Evolutionary conservation across 2,113 vertebrate species (phyloP), one percentile per base, ranked within the genome.

Genomic region (Sander lucioperca): DNA sequence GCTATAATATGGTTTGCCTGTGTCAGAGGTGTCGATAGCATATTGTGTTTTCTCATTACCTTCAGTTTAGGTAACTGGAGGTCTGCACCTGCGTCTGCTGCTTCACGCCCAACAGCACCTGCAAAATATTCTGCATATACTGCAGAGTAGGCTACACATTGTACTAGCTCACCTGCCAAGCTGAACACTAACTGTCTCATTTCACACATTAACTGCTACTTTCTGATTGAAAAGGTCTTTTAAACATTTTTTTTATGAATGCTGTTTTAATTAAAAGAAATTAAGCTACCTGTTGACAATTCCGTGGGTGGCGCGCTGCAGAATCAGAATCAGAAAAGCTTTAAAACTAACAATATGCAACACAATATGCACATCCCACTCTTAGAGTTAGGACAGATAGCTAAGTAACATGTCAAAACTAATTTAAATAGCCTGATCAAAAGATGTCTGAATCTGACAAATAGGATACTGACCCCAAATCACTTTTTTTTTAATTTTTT

Each of bases 71-170:
- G 58, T 58, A 43, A 11, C 39, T 43, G 43, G 30, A 69, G 14
- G 63, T 69, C 63, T 82, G 50, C 56, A 71, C 70, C 75, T 79
- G 80, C 53, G 30, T 19, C 47, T 33, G 73, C 62, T 70, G 58
- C 51, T 27, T 62, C 27, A 61, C 21, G n/a, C 25, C 25, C 69
- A 58, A 7, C 58, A 61, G 75, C 75, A 83, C 65, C 65, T 83
- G 65, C 56, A 74, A 12, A 57, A 59, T 8, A 18, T 27, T 45
- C 33, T 47, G 23, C 74, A 77, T 11, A 10, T 5, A n/a, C 43
- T 67, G 65, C 77, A 54, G 39, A 33, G 47, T 48, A 48, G 11
- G 14, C 3, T 9, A 51, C 36, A 8, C 25, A 27, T 21, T 64
- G 13, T n/a, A 19, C 15, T 47, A 65, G 62, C 43, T 21, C 77